These are phyloP conservation scores for Phaenicophaeus curvirostris DNA, from an alignment of 2,797 vertebrate genomes.

Conservation along the genomic window DNA sequence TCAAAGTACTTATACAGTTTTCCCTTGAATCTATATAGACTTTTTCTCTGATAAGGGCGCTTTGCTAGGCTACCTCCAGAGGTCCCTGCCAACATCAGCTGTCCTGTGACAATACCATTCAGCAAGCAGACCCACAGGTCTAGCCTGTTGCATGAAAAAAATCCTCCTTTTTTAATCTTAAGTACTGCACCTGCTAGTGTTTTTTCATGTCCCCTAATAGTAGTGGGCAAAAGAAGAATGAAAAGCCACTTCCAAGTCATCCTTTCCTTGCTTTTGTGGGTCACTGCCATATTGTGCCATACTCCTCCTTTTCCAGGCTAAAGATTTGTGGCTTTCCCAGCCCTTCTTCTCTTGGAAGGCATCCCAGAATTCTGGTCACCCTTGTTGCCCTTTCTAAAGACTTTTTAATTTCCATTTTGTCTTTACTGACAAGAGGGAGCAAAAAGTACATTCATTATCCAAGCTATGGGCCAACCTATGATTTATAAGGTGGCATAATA, in stretches of 20 bases:
- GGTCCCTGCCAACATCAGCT: neutral
- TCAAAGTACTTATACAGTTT: neutral
- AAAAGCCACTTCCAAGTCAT: neutral
- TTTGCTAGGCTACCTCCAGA: neutral
- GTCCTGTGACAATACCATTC: neutral
- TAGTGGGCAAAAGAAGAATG: neutral
- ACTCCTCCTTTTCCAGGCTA: neutral
- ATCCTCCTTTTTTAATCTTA: neutral
- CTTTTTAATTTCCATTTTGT: neutral
- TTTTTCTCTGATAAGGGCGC: fast-evolving
- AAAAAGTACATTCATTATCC: neutral
- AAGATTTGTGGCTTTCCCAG: neutral
- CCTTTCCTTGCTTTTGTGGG: neutral
- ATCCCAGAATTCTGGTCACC: neutral
- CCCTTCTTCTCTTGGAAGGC: neutral
- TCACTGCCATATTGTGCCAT: neutral
- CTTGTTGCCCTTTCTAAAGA: neutral
- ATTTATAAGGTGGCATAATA: neutral
- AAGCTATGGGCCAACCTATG: neutral
- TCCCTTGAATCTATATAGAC: neutral
- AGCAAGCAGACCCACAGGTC: neutral
- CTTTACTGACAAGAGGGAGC: neutral
- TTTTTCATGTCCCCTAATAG: neutral
- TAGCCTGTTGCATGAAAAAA: neutral
- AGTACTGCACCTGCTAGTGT: neutral